A percentile compares a stretch with the other conserved stretches of the same genome.
These are phyloP conservation scores for Bos taurus DNA, from an alignment of 2,113 vertebrate species.

Conservation along the genomic window DNA sequence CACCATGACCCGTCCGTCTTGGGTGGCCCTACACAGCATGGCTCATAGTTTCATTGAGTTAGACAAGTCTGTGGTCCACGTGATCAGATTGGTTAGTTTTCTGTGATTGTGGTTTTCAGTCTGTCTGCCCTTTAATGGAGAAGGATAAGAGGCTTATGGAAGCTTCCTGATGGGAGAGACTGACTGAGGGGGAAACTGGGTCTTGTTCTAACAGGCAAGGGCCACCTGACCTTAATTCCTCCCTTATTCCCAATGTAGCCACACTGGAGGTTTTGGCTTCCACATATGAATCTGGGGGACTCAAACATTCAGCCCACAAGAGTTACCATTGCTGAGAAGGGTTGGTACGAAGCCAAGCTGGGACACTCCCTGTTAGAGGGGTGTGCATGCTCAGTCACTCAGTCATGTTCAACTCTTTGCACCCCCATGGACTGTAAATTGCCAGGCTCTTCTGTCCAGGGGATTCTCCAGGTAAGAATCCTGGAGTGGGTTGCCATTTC, in stretches of 20 bases:
- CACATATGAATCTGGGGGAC: not conserved
- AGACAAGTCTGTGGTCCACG: not conserved
- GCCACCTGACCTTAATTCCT: not conserved
- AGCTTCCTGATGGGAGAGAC: not conserved
- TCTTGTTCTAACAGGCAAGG: not conserved
- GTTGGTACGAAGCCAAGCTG: not conserved
- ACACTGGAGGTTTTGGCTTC: not conserved
- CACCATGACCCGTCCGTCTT: fast-evolving
- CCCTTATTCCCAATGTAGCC: not conserved
- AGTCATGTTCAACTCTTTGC: not conserved
- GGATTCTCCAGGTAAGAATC: not conserved
- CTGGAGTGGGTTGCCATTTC: not conserved
- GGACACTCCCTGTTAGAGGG: not conserved
- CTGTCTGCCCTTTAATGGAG: not conserved
- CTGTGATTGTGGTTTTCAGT: not conserved
- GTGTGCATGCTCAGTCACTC: not conserved
- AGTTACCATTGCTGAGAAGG: not conserved
- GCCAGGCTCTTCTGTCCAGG: not conserved
- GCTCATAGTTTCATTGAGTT: not conserved
- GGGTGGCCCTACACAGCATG: fast-evolving
- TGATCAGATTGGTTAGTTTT: not conserved
- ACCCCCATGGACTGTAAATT: fast-evolving
- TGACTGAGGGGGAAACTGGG: not conserved
- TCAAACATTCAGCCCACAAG: not conserved
- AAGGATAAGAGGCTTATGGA: not conserved